phyloP scores from a whole-genome alignment of 1,140 invertebrate species.

The Helicoverpa zea region DNA sequence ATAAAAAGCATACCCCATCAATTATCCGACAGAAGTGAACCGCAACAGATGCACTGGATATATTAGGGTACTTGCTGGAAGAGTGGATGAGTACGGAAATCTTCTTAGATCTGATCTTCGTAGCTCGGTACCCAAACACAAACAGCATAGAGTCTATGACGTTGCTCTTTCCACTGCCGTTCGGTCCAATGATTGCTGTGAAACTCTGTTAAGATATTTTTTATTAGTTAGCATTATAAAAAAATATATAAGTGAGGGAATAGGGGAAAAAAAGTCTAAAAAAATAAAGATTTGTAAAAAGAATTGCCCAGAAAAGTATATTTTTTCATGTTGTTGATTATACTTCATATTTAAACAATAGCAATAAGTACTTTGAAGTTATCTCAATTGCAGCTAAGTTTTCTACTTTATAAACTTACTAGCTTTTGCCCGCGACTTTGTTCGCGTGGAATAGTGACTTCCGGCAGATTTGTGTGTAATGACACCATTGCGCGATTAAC shows the following conservation, averaged over 20 bases:
- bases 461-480: no score
- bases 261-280: no score
- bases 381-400: no score
- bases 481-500: no score
- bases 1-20: slow-evolving; percentile 87
- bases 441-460: no score
- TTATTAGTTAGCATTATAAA: not conserved
- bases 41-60: slow-evolving; percentile 94
- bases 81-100: slow-evolving; percentile 97
- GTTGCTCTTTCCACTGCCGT: slow-evolving; percentile 99
- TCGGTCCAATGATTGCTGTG: slow-evolving; percentile 98
- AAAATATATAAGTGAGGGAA: not conserved
- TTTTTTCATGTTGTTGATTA: no score
- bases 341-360: no score
- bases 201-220: slow-evolving; percentile 92
- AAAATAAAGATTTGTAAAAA: no score
- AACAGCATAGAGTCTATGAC: slow-evolving; percentile 99
- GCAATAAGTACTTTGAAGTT: no score
- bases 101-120: slow-evolving; percentile 98
- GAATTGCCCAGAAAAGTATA: no score
- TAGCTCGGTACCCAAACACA: slow-evolving; percentile 98
- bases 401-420: no score
- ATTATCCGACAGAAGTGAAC: slow-evolving; percentile 97
- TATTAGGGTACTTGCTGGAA: slow-evolving; percentile 93
- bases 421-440: no score